Evolutionary conservation across 2,888 invertebrate genomes (phyloP).

Genomic region (Hecatera dysodea): DNA sequence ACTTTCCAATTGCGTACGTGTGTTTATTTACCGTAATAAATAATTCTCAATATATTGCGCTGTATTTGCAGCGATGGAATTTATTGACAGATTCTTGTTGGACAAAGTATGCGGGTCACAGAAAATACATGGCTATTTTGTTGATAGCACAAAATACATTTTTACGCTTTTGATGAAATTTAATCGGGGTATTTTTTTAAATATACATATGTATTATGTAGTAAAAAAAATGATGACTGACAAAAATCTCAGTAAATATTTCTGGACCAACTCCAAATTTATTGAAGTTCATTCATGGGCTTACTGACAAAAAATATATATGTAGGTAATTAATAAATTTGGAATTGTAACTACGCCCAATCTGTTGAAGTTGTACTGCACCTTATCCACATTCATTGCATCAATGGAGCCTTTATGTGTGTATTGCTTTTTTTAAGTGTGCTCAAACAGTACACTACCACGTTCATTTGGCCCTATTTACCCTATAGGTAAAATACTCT

Average conservation of each 20-base stretch:
- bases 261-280: too few species aligned
- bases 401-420: background rate
- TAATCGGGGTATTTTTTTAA: background rate
- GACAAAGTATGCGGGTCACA: background rate
- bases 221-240: too few species aligned
- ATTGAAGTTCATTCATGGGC: too few species aligned
- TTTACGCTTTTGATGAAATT: background rate
- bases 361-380: background rate
- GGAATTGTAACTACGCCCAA: too few species aligned
- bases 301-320: too few species aligned
- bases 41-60: constrained; percentile 21
- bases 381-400: background rate
- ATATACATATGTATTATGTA: too few species aligned
- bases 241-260: too few species aligned
- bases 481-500: background rate
- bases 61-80: constrained; percentile 4
- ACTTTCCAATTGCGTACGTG: constrained; percentile 21
- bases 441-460: background rate
- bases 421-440: background rate
- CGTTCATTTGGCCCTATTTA: background rate
- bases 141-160: background rate
- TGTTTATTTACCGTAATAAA: constrained; percentile 44
- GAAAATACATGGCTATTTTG: constrained; percentile 8
- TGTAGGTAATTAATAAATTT: too few species aligned
- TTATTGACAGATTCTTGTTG: constrained; percentile 13